Evolutionary conservation across 2,888 invertebrate genomes (phyloP).

Genomic region (Drosophila ustulata): DNA sequence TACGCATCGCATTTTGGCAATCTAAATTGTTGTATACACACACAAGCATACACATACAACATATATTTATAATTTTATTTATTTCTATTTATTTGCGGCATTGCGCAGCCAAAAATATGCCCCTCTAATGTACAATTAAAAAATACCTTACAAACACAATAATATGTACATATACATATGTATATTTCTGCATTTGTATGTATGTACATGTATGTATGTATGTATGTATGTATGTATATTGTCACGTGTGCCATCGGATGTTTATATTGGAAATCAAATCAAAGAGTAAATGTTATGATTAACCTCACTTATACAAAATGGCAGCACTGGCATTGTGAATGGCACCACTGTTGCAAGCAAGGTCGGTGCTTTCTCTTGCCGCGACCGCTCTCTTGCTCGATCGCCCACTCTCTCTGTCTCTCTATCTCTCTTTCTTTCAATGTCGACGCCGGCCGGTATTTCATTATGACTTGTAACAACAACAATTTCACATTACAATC

Average conservation of each 20-base stretch:
- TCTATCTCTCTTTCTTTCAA: constrained; percentile 29
- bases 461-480: constrained; percentile 45
- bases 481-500: constrained; percentile 37
- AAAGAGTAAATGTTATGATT: constrained; percentile 35
- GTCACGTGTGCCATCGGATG: constrained; percentile 48
- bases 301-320: constrained; percentile 34
- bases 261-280: constrained; percentile 35
- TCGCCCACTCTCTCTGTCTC: constrained; percentile 12
- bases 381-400: not conserved
- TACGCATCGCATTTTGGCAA: constrained; percentile 70
- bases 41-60: not conserved
- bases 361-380: constrained; percentile 48
- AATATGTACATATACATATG: not conserved
- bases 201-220: constrained; percentile 5
- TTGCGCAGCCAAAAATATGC: constrained; percentile 64
- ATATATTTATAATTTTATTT: constrained; percentile 39
- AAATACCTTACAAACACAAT: not conserved
- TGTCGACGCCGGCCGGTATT: constrained; percentile 67
- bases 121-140: constrained; percentile 45
- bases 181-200: no score
- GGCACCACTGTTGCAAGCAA: constrained; percentile 42
- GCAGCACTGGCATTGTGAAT: constrained; percentile 43
- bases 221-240: constrained; percentile 2
- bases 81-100: constrained; percentile 53
- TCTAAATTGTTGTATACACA: constrained; percentile 27